These are phyloP conservation scores for Diadegma fenestrale DNA, from an alignment of 2,888 invertebrate genomes.

Conservation along the genomic window DNA sequence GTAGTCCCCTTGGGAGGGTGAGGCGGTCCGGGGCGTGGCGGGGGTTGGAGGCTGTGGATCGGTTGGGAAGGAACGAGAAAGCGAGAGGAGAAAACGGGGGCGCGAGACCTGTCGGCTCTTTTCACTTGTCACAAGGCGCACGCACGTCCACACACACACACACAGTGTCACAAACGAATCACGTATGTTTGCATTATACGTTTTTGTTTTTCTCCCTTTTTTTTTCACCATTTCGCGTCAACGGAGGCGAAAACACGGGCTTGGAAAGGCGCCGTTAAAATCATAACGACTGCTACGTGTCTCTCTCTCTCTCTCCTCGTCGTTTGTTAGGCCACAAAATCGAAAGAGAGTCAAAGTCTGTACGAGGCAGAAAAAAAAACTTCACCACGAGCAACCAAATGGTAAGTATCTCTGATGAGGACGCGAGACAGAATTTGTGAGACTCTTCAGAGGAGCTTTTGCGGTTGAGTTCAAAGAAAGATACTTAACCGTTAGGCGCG, in stretches of 20 bases:
- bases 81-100: constrained; percentile 27
- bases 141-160: not conserved
- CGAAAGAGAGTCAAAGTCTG: constrained; percentile 49
- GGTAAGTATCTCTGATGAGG: constrained; percentile 47
- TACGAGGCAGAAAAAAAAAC: constrained; percentile 2
- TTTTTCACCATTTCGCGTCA: constrained; percentile 39
- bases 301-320: constrained; percentile 7
- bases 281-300: constrained; percentile 48
- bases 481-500: constrained; percentile 5
- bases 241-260: not conserved
- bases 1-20: constrained; percentile 26
- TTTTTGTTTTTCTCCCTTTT: constrained; percentile 35
- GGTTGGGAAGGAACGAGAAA: constrained; percentile 38
- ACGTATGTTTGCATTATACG: constrained; percentile 41
- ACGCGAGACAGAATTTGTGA: not conserved
- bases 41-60: not conserved
- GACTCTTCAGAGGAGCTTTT: constrained; percentile 19
- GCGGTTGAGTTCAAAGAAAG: constrained; percentile 64
- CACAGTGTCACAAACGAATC: not conserved
- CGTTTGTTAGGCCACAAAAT: constrained; percentile 13
- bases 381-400: constrained; percentile 51
- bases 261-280: constrained; percentile 54
- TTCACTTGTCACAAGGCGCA: constrained; percentile 38
- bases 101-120: constrained; percentile 45
- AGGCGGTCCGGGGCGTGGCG: constrained; percentile 38